Percentiles rank a stretch among this genome's conserved stretches.
Evolutionary conservation across 1,140 invertebrate species (phyloP).

Genomic region (Odontomachus brunneus): DNA sequence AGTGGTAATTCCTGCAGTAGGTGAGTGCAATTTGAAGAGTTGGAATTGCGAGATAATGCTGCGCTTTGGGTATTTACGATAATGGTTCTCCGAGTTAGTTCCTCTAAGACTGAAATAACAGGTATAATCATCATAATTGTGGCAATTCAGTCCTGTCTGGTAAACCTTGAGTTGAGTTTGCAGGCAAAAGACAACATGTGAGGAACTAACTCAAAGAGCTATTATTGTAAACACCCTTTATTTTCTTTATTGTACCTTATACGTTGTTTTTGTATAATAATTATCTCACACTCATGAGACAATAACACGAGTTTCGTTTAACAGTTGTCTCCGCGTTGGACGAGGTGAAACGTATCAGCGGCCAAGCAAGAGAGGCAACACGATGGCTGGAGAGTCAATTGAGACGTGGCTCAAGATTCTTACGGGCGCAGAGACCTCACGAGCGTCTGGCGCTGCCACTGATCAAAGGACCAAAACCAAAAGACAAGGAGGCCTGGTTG

Average conservation of each 20-base stretch:
- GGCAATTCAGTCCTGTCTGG: too few relatives aligned
- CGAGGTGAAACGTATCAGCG: slow-evolving; percentile 92
- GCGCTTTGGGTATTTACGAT: too few relatives aligned
- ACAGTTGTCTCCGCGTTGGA: slow-evolving; percentile 94
- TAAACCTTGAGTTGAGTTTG: too few relatives aligned
- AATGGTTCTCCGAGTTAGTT: too few relatives aligned
- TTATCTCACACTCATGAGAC: too few relatives aligned
- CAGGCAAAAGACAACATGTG: too few relatives aligned
- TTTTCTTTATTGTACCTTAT: too few relatives aligned
- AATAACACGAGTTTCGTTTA: slow-evolving; percentile 48
- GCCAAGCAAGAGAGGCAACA: slow-evolving; percentile 93
- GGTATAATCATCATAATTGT: too few relatives aligned
- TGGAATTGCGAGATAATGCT: slow-evolving; percentile 16
- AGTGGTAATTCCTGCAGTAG: slow-evolving; percentile 91
- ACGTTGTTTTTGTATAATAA: too few relatives aligned
- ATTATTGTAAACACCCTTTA: too few relatives aligned
- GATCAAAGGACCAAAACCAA: slow-evolving; percentile 90
- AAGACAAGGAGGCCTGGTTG: slow-evolving; percentile 89
- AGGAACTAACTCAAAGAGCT: too few relatives aligned
- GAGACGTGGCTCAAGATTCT: slow-evolving; percentile 92
- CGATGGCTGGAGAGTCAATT: slow-evolving; percentile 96
- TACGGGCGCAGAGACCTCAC: slow-evolving; percentile 92
- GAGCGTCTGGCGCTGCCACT: slow-evolving; percentile 91
- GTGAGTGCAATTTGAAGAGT: slow-evolving; percentile 85
- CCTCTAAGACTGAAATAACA: too few relatives aligned